Evolutionary conservation across 2,113 vertebrate genomes (phyloP).

Genomic region (Hippocampus comes): DNA sequence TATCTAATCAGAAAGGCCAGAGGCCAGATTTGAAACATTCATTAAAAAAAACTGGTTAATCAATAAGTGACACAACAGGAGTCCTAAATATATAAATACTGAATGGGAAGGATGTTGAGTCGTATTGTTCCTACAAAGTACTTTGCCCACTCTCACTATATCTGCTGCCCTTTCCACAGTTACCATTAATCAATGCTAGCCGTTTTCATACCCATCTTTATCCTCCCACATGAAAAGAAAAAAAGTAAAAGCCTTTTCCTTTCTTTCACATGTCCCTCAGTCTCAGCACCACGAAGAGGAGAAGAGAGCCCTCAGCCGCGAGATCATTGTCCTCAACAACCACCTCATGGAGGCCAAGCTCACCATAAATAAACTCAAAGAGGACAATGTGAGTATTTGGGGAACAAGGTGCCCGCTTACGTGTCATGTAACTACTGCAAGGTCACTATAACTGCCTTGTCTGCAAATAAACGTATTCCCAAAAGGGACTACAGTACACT

Average conservation of each 20-base stretch:
- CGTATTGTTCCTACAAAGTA: background rate
- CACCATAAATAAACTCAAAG: constrained; percentile 90
- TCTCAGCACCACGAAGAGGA: constrained; percentile 92
- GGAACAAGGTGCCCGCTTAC: background rate
- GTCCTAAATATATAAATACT: no score
- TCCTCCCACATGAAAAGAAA: no score
- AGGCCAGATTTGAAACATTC: no score
- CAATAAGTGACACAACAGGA: no score
- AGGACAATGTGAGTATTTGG: constrained; percentile 90
- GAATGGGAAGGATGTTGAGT: no score
- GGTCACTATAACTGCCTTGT: background rate
- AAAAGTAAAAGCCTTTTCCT: background rate
- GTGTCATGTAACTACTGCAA: constrained; percentile 5
- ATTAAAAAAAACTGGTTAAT: no score
- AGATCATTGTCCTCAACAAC: constrained; percentile 94
- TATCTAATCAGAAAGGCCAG: no score
- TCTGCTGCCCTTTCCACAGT: constrained; percentile 11
- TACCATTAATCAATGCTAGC: background rate
- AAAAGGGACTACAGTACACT: background rate
- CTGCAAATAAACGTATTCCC: constrained; percentile 3
- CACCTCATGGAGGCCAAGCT: constrained; percentile 95
- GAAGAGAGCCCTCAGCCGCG: constrained; percentile 88
- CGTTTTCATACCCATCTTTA: no score
- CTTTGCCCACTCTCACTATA: constrained; percentile 2
- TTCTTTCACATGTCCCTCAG: constrained; percentile 61